A percentile compares a stretch with the other conserved stretches of the same genome.
Evolutionary conservation across 92 coral and sea anemone species (phyloP).

Genomic region (Palythoa grandiflora): DNA sequence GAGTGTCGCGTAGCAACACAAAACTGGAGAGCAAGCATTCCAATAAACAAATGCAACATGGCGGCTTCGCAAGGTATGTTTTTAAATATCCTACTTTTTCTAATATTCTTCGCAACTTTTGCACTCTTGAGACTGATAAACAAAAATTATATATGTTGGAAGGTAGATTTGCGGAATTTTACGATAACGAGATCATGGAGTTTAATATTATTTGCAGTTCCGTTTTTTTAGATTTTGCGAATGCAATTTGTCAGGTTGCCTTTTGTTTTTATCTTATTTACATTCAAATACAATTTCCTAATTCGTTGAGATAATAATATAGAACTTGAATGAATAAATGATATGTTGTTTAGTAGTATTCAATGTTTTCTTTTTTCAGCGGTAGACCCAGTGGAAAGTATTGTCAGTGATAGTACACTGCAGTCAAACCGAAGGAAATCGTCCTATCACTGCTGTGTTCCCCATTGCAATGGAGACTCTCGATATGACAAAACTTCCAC

Average conservation of each 20-base stretch:
- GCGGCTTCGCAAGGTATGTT: slow-evolving; percentile 10
- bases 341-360: slow-evolving; percentile 12
- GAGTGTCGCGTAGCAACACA: slow-evolving; percentile 50
- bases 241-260: slow-evolving; percentile 13
- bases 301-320: slow-evolving; percentile 1
- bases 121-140: slow-evolving; percentile 6
- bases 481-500: slow-evolving; percentile 45
- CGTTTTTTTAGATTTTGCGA: slow-evolving; percentile 6
- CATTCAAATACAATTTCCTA: slow-evolving; percentile 10
- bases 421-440: slow-evolving; percentile 17
- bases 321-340: slow-evolving; percentile 10
- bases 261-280: not conserved
- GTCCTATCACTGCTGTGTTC: slow-evolving; percentile 56
- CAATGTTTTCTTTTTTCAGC: slow-evolving; percentile 4
- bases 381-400: slow-evolving; percentile 17
- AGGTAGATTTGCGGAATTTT: slow-evolving; percentile 5
- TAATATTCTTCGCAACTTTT: slow-evolving; percentile 8
- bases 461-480: slow-evolving; percentile 50
- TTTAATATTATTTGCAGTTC: slow-evolving; percentile 12
- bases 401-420: not conserved
- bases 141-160: slow-evolving; percentile 9
- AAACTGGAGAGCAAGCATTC: slow-evolving; percentile 55
- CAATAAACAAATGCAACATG: slow-evolving; percentile 43
- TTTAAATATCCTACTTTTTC: not conserved
- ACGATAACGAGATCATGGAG: slow-evolving; percentile 8